These are phyloP conservation scores for Zaprionus bogoriensis DNA, from an alignment of 2,888 invertebrate genomes.

Conservation along the genomic window DNA sequence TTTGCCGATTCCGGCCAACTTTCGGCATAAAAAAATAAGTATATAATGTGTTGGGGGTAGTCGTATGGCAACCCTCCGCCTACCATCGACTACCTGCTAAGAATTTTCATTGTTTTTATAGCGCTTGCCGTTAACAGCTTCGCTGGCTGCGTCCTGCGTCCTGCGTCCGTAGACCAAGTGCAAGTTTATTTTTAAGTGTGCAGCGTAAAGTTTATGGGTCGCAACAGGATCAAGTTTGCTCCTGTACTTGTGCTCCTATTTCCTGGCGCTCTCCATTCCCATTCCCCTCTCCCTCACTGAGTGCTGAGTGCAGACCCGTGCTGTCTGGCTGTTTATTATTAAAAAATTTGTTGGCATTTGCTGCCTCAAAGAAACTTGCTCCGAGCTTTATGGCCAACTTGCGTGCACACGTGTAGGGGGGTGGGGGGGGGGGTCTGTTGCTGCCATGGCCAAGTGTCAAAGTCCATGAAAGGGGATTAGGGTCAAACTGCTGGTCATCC, in stretches of 20 bases:
- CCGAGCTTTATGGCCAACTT: constrained; percentile 54
- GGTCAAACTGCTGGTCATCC: constrained; percentile 68
- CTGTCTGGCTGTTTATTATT: constrained; percentile 58
- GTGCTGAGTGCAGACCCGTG: not conserved
- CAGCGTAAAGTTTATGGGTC: constrained; percentile 52
- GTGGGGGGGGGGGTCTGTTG: constrained; percentile 8
- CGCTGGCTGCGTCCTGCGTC: not conserved
- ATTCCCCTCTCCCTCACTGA: not conserved
- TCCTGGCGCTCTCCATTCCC: not conserved
- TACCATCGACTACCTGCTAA: constrained; percentile 6
- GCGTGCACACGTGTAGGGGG: constrained; percentile 44
- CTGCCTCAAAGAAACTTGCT: constrained; percentile 51
- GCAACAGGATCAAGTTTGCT: constrained; percentile 46
- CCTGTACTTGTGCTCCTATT: not conserved
- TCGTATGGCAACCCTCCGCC: constrained; percentile 11
- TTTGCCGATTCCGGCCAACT: not conserved
- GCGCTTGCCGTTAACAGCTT: constrained; percentile 33
- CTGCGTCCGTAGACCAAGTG: constrained; percentile 23
- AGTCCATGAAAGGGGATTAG: constrained; percentile 58
- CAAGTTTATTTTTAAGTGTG: constrained; percentile 69
- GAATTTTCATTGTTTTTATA: constrained; percentile 40
- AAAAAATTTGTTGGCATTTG: constrained; percentile 70
- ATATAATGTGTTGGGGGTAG: too few relatives aligned
- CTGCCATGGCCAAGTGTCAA: constrained; percentile 52
- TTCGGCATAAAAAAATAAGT: constrained; percentile 9